phyloP scores from a whole-genome alignment of 2,797 vertebrate species.

The Ceyx erithaca region DNA sequence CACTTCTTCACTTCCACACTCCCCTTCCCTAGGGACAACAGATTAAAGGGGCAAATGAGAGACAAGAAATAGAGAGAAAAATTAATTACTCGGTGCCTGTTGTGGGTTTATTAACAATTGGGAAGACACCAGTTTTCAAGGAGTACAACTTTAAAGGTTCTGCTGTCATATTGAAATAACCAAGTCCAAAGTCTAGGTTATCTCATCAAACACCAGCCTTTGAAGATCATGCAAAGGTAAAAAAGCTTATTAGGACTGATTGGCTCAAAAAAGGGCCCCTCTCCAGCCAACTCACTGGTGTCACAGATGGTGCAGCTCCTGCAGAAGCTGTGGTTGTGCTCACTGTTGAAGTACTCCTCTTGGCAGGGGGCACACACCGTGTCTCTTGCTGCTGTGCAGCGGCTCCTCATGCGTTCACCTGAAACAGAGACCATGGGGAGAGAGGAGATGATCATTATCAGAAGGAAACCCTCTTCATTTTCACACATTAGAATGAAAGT shows the following conservation, averaged over 20 bases:
- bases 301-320: slow-evolving; percentile 60
- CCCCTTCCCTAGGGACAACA: slow-evolving; percentile 15
- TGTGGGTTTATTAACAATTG: not conserved
- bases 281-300: slow-evolving; percentile 26
- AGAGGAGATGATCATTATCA: not conserved
- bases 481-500: not conserved
- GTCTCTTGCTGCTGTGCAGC: not conserved
- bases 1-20: slow-evolving; percentile 61
- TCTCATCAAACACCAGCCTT: not conserved
- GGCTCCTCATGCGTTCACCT: slow-evolving; percentile 62
- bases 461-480: not conserved
- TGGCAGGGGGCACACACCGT: slow-evolving; percentile 44
- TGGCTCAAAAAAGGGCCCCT: not conserved
- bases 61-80: not conserved
- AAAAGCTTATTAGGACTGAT: not conserved
- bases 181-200: fast-evolving
- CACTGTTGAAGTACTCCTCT: slow-evolving; percentile 33
- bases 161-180: not conserved
- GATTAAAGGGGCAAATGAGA: not conserved
- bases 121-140: not conserved
- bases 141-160: not conserved
- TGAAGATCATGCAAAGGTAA: not conserved
- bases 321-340: slow-evolving; percentile 33
- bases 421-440: not conserved
- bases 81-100: not conserved